These are phyloP conservation scores for Hapalemur alaotrensis DNA, from an alignment of 2,797 vertebrate genomes.

Conservation along the genomic window DNA sequence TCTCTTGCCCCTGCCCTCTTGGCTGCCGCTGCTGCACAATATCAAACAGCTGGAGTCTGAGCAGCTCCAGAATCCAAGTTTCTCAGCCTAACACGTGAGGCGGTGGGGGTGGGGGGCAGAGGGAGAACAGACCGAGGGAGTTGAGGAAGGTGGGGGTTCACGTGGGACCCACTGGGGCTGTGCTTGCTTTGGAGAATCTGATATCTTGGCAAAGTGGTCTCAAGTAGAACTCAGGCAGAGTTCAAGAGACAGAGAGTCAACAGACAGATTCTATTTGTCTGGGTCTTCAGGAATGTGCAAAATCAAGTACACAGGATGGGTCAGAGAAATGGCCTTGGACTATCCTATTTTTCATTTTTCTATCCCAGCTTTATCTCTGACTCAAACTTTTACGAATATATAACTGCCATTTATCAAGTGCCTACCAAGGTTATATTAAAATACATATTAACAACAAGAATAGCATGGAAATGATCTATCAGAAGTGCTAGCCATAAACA, in stretches of 20 bases:
- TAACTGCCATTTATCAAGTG: not conserved
- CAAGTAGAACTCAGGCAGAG: not conserved
- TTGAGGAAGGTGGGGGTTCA: slow-evolving; percentile 67
- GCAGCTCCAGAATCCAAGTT: slow-evolving; percentile 51
- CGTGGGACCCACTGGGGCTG: slow-evolving; percentile 24
- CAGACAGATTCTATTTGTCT: slow-evolving; percentile 38
- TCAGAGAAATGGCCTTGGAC: not conserved
- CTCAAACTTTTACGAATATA: not conserved
- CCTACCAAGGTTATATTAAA: not conserved
- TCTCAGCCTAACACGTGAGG: slow-evolving; percentile 45
- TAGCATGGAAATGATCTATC: not conserved
- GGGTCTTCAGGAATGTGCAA: slow-evolving; percentile 16
- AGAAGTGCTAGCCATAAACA: not conserved
- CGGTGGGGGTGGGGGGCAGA: not conserved
- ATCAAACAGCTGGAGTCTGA: slow-evolving; percentile 86
- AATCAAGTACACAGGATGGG: not conserved
- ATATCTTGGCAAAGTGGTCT: not conserved
- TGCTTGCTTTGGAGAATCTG: slow-evolving; percentile 7
- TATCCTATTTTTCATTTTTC: not conserved
- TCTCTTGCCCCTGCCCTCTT: slow-evolving; percentile 76
- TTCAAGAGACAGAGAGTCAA: not conserved
- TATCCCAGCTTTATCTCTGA: not conserved
- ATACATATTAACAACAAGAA: not conserved
- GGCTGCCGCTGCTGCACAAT: slow-evolving; percentile 81
- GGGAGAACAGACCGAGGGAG: not conserved